Conservation (phyloP, 2,888 invertebrate species). For the Petrolisthes cinctipes region DNA sequence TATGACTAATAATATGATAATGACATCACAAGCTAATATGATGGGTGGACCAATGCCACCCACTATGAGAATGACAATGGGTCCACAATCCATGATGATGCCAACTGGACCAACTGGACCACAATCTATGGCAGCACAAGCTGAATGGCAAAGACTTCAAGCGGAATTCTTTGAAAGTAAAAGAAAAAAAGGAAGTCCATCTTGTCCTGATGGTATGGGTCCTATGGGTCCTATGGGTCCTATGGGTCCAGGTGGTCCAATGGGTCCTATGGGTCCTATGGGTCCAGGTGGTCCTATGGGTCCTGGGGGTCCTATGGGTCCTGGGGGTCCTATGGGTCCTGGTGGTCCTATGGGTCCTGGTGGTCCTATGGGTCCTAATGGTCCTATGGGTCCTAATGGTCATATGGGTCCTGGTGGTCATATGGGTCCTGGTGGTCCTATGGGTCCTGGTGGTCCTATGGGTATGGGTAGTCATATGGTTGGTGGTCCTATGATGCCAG, state of each 20-base stretch:
- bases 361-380: conserved; percentile 77
- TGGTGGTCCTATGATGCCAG: conserved; percentile 66
- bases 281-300: conserved; percentile 72
- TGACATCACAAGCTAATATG: conserved; percentile 60
- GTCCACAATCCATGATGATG: conserved; percentile 65
- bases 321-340: conserved; percentile 76
- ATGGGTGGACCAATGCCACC: conserved; percentile 65
- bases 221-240: conserved; percentile 73
- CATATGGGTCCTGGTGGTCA: conserved; percentile 74
- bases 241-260: conserved; percentile 70
- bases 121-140: conserved; percentile 75
- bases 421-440: conserved; percentile 75
- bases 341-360: conserved; percentile 79
- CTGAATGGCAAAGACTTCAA: conserved; percentile 93
- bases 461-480: conserved; percentile 65
- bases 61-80: conserved; percentile 65
- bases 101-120: conserved; percentile 65
- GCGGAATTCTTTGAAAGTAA: conserved; percentile 86
- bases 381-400: conserved; percentile 66
- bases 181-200: conserved; percentile 72
- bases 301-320: conserved; percentile 68
- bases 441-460: conserved; percentile 66
- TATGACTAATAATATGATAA: conserved; percentile 62
- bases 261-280: conserved; percentile 68
- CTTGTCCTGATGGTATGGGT: conserved; percentile 70